Conservation (phyloP, 1,140 invertebrate genomes). For the Monochamus saltuarius region DNA sequence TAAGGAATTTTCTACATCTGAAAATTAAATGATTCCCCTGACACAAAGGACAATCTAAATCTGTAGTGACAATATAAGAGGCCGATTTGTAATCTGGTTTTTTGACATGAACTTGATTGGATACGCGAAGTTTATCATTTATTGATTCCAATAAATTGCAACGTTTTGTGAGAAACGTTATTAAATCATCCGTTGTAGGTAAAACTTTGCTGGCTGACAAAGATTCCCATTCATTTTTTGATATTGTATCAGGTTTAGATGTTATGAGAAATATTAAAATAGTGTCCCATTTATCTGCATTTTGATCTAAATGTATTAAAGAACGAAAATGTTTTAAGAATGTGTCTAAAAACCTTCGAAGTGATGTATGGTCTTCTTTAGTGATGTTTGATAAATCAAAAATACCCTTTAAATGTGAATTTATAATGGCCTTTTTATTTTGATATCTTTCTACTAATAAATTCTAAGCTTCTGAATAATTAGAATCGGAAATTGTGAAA, state of each 20-base stretch:
- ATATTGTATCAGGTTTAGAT: conserved; percentile 3
- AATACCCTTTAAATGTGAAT: conserved; percentile 17
- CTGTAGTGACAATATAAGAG: not conserved
- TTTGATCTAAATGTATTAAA: conserved; percentile 6
- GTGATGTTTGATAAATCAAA: not conserved
- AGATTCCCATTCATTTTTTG: conserved; percentile 16
- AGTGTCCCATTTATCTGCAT: conserved; percentile 15
- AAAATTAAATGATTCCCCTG: conserved; percentile 9
- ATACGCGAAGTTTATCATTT: not conserved
- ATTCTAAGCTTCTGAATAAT: conserved; percentile 16
- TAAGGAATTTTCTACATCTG: conserved; percentile 10
- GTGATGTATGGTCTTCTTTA: conserved; percentile 19
- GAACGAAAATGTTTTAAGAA: conserved; percentile 14
- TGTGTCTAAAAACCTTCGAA: conserved; percentile 13
- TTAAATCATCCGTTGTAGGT: conserved; percentile 13
- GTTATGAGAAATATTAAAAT: conserved; percentile 17
- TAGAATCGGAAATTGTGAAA: conserved; percentile 5
- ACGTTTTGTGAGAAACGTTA: conserved; percentile 14
- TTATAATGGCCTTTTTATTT: conserved; percentile 19
- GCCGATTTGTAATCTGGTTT: not conserved
- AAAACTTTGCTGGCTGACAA: conserved; percentile 1
- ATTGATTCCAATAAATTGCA: conserved; percentile 21
- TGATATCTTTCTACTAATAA: conserved; percentile 19
- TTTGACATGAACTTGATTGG: conserved; percentile 4
- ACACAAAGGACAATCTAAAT: not conserved